phyloP scores from a whole-genome alignment of 30 jellyfish, hydroid and myxozoan genomes.

The Hydra vulgaris region DNA sequence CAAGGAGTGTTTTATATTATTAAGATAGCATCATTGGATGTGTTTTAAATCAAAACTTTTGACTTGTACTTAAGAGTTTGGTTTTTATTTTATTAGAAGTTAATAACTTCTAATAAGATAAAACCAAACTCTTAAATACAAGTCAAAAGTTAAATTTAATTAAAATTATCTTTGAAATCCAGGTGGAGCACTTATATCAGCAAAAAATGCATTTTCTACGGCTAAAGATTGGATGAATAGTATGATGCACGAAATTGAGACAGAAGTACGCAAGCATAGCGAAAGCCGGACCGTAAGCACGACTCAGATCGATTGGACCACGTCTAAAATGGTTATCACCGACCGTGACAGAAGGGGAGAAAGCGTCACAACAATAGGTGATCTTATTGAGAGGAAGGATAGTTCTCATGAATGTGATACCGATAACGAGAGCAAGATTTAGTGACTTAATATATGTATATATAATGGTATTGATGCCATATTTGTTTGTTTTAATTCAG shows the following conservation, averaged over 20 bases:
- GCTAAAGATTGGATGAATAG: conserved; percentile 76
- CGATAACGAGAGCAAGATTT: neutral
- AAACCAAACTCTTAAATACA: too few relatives aligned
- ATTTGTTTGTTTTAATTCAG: too few relatives aligned
- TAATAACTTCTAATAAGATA: too few relatives aligned
- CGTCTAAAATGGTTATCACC: conserved; percentile 45
- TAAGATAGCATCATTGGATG: too few relatives aligned
- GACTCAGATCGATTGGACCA: conserved; percentile 29
- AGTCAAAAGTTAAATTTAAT: neutral
- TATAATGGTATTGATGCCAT: too few relatives aligned
- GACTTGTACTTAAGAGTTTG: too few relatives aligned
- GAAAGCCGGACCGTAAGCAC: conserved; percentile 1
- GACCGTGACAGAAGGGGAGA: conserved; percentile 41
- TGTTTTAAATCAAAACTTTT: too few relatives aligned
- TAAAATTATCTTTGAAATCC: neutral
- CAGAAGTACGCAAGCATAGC: conserved; percentile 46
- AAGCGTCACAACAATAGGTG: conserved; percentile 23
- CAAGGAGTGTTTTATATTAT: too few relatives aligned
- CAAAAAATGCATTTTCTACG: conserved; percentile 60
- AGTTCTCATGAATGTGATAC: neutral
- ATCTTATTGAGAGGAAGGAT: conserved; percentile 4
- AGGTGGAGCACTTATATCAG: conserved; percentile 80
- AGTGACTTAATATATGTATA: too few relatives aligned
- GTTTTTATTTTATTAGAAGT: too few relatives aligned
- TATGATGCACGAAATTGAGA: conserved; percentile 69